These are phyloP conservation scores for Dicerorhinus sumatrensis DNA, from an alignment of 2,113 vertebrate species.

Conservation along the genomic window DNA sequence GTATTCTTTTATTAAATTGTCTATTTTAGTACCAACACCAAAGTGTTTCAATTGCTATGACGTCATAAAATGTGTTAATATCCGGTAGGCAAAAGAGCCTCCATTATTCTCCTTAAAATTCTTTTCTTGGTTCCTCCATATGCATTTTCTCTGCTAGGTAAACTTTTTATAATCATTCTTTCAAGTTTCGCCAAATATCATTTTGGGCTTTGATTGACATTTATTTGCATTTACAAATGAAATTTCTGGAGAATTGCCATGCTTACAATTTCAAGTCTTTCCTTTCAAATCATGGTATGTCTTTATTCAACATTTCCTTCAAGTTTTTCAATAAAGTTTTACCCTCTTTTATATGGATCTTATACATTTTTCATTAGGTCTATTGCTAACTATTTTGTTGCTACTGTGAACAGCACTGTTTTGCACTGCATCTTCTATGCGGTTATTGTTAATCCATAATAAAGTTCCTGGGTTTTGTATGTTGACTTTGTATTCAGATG, in stretches of 20 bases:
- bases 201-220: conserved; percentile 14
- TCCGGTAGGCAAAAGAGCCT: background rate
- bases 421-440: background rate
- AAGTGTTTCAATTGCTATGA: conserved; percentile 8
- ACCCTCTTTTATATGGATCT: background rate
- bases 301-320: conserved; percentile 11
- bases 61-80: conserved; percentile 38
- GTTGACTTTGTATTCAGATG: background rate
- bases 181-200: background rate
- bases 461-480: background rate
- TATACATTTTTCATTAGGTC: background rate
- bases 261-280: conserved; percentile 45
- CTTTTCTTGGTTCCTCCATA: background rate
- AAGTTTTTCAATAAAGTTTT: background rate
- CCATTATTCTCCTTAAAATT: conserved; percentile 3
- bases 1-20: conserved; percentile 13
- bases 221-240: conserved; percentile 59
- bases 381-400: background rate
- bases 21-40: background rate
- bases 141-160: background rate
- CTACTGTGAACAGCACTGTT: background rate
- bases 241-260: conserved; percentile 23
- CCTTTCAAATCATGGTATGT: conserved; percentile 15
- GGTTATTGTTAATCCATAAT: background rate
- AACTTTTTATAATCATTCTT: conserved; percentile 32